A percentile compares a stretch with the other conserved stretches of the same genome.
These are phyloP conservation scores for Sesamia nonagrioides DNA, from an alignment of 1,140 invertebrate species.

Conservation along the genomic window DNA sequence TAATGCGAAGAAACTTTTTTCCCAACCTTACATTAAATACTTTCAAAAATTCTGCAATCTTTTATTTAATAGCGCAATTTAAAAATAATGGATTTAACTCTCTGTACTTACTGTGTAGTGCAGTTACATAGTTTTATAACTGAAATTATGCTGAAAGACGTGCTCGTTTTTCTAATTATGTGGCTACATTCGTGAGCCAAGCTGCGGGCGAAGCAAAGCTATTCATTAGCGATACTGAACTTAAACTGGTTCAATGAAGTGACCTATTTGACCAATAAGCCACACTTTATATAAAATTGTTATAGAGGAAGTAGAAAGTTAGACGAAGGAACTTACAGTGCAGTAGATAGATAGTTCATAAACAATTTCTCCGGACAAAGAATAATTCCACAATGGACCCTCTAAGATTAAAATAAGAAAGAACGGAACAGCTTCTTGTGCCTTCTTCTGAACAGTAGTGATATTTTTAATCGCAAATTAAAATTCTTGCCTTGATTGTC, in stretches of 20 bases:
- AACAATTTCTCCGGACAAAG: not conserved
- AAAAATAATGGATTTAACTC: too few relatives aligned
- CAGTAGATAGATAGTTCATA: not conserved
- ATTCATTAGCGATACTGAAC: not conserved
- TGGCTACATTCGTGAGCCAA: too few relatives aligned
- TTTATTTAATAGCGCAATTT: too few relatives aligned
- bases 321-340: not conserved
- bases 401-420: not conserved
- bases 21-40: too few relatives aligned
- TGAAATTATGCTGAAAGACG: too few relatives aligned
- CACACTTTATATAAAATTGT: conserved; percentile 1
- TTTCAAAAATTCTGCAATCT: too few relatives aligned
- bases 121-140: too few relatives aligned
- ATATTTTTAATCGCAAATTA: not conserved
- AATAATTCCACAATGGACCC: not conserved
- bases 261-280: conserved; percentile 1
- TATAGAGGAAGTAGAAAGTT: conserved; percentile 13
- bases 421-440: not conserved
- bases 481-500: not conserved
- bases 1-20: too few relatives aligned
- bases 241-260: not conserved
- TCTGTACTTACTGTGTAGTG: too few relatives aligned
- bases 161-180: too few relatives aligned
- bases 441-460: not conserved
- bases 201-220: not conserved